These are phyloP conservation scores for Zosterops hypoxanthus DNA, from an alignment of 2,113 vertebrate genomes.

Conservation along the genomic window DNA sequence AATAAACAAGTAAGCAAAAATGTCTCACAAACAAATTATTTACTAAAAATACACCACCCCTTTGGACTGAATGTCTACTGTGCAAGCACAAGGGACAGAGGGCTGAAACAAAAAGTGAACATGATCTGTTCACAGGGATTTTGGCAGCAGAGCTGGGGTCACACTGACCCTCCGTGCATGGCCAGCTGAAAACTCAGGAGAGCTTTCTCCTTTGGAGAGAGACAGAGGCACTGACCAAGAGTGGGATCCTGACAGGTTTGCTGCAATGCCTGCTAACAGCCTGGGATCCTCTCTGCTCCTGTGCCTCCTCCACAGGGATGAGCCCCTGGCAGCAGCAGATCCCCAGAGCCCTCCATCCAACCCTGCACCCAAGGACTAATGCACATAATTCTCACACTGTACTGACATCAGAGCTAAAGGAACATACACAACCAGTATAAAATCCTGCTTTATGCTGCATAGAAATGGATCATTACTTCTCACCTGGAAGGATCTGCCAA, in stretches of 20 bases:
- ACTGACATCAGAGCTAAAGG: neutral
- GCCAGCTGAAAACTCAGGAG: neutral
- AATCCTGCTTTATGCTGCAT: accelerated
- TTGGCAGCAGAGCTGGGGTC: neutral
- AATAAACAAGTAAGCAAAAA: neutral
- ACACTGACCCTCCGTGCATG: accelerated
- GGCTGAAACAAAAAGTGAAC: neutral
- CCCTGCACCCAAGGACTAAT: accelerated
- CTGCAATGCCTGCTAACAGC: neutral
- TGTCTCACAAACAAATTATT: neutral
- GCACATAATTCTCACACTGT: neutral
- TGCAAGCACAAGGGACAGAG: neutral
- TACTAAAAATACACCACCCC: neutral
- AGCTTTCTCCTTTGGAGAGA: neutral
- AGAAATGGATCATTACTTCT: neutral
- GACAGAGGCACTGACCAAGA: neutral
- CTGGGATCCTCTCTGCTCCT: neutral
- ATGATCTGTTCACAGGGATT: neutral
- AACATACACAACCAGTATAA: neutral
- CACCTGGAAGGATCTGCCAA: neutral
- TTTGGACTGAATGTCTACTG: neutral
- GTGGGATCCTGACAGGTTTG: neutral
- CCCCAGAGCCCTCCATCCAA: neutral
- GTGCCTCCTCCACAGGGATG: neutral
- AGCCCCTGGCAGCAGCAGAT: neutral